phyloP scores from a whole-genome alignment of 1,140 invertebrate species.

The Anastrepha ludens region DNA sequence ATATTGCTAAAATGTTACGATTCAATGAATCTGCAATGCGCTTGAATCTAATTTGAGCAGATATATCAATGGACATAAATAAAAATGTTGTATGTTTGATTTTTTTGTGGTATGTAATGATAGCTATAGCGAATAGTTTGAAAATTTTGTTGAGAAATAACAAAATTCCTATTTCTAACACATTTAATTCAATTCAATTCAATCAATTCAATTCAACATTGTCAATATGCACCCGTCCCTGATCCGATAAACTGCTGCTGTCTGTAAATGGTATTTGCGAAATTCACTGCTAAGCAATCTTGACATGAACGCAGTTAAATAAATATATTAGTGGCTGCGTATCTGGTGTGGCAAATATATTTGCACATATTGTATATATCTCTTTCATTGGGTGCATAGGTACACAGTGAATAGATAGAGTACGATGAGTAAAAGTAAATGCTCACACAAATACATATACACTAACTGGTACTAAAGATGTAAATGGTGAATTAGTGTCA shows the following conservation, averaged over 20 bases:
- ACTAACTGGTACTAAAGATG: background rate
- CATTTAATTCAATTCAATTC: background rate
- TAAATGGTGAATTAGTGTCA: slow-evolving; percentile 35
- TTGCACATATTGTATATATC: no score
- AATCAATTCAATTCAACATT: no score
- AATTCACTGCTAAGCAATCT: slow-evolving; percentile 41
- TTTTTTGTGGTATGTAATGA: no score
- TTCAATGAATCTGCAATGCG: no score
- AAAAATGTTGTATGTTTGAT: no score
- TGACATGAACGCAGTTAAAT: slow-evolving; percentile 30
- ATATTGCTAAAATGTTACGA: no score
- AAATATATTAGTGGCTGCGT: slow-evolving; percentile 23
- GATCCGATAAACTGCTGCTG: slow-evolving; percentile 15
- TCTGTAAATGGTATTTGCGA: slow-evolving; percentile 17
- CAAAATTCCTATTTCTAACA: background rate
- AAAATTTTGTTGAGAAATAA: background rate
- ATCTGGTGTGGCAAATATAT: no score
- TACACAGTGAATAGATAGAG: no score
- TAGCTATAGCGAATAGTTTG: no score
- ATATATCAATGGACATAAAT: no score
- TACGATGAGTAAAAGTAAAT: background rate
- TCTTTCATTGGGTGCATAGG: no score
- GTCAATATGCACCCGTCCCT: background rate
- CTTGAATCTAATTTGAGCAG: no score
- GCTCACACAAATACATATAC: background rate